Conservation (phyloP, 2,797 vertebrate species). For the Notoglanidium macrostoma region DNA sequence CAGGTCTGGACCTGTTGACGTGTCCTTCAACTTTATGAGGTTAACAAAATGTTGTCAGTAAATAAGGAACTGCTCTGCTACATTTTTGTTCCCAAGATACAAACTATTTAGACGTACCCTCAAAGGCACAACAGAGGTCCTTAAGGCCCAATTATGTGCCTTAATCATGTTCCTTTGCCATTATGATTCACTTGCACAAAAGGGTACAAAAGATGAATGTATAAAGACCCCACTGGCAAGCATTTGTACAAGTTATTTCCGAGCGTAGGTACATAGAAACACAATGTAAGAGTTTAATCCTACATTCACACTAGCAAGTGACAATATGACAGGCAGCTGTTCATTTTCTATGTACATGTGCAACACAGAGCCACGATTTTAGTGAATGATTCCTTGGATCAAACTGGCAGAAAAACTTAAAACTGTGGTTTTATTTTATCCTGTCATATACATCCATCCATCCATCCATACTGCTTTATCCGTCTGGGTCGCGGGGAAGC, state of each 20-base stretch:
- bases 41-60: not conserved
- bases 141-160: conserved; percentile 7
- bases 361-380: not conserved
- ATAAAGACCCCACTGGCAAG: not conserved
- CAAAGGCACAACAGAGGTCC: conserved; percentile 17
- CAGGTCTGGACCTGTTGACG: not conserved
- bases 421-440: not conserved
- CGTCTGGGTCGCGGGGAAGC: too few species aligned
- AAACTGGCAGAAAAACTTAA: not conserved
- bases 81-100: not conserved
- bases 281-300: not conserved
- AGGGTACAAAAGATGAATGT: not conserved
- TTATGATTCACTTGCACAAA: not conserved
- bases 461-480: too few species aligned
- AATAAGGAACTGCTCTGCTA: not conserved
- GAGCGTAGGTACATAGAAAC: not conserved
- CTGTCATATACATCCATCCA: too few species aligned
- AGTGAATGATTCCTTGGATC: not conserved
- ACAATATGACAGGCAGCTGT: not conserved
- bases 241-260: not conserved
- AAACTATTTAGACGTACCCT: conserved; percentile 6
- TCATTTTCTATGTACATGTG: not conserved
- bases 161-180: conserved; percentile 16
- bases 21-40: not conserved
- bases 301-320: not conserved